These are phyloP conservation scores for Blennius ocellaris DNA, from an alignment of 2,113 vertebrate genomes.

Conservation along the genomic window DNA sequence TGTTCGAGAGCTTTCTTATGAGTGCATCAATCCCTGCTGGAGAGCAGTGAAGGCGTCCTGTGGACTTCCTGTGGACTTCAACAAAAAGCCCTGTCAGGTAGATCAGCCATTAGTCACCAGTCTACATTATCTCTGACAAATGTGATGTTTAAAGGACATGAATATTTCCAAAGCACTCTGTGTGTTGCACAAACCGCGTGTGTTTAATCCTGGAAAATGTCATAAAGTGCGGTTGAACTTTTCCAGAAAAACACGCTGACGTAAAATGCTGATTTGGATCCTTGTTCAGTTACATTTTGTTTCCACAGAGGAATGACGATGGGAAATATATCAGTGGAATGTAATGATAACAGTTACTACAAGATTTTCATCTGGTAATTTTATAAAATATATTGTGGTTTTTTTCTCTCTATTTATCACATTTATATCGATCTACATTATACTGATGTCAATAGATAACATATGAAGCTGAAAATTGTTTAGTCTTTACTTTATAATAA, in stretches of 20 bases:
- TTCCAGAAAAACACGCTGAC: conserved; percentile 50
- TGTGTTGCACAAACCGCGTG: conserved; percentile 55
- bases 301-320: background rate
- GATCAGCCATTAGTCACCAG: conserved; percentile 71
- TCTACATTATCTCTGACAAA: conserved; percentile 67
- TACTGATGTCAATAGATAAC: too few species aligned
- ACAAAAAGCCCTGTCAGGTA: conserved; percentile 77
- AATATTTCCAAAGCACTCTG: conserved; percentile 64
- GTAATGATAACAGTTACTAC: background rate
- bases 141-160: conserved; percentile 71
- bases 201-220: conserved; percentile 62
- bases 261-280: conserved; percentile 38
- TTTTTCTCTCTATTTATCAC: background rate
- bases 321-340: background rate
- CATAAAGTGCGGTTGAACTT: conserved; percentile 45
- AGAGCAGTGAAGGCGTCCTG: conserved; percentile 69
- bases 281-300: conserved; percentile 36
- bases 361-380: background rate
- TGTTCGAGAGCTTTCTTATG: conserved; percentile 64
- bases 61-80: conserved; percentile 72
- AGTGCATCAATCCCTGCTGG: conserved; percentile 65
- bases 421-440: background rate
- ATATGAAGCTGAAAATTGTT: too few species aligned
- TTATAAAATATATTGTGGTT: background rate
- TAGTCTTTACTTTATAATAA: background rate